phyloP scores from a whole-genome alignment of 2,797 vertebrate species.

The Babyrousa celebensis region DNA sequence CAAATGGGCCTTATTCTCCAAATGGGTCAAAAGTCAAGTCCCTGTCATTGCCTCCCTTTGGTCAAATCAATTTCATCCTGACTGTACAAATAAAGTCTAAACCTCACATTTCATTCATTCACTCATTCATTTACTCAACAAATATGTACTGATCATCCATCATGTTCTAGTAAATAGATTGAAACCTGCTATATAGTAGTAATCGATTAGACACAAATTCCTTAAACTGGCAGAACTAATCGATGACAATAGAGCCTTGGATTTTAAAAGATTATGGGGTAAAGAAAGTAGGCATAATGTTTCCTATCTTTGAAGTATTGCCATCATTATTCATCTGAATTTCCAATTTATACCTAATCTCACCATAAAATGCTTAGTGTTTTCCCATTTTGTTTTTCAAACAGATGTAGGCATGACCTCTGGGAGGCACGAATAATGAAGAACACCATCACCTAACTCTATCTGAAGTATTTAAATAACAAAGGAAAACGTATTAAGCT shows the following conservation, averaged over 20 bases:
- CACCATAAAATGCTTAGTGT: conserved; percentile 21
- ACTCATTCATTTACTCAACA: conserved; percentile 49
- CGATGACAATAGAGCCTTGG: conserved; percentile 19
- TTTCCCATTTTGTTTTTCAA: conserved; percentile 62
- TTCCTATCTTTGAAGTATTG: conserved; percentile 54
- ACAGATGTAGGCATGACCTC: not conserved
- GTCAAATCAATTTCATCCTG: conserved; percentile 32
- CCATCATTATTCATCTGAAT: conserved; percentile 41
- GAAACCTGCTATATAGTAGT: not conserved
- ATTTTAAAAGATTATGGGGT: conserved; percentile 15
- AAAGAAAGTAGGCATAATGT: not conserved
- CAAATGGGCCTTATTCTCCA: not conserved
- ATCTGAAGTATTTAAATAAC: conserved; percentile 57
- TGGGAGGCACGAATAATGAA: conserved; percentile 56
- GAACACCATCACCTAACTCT: not conserved
- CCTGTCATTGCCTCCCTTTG: not conserved
- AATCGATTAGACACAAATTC: not conserved
- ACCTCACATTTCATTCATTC: conserved; percentile 2
- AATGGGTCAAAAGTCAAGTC: not conserved
- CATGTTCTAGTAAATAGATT: not conserved
- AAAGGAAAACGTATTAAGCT: not conserved
- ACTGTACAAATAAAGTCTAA: not conserved
- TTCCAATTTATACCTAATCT: conserved; percentile 63
- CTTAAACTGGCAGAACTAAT: not conserved
- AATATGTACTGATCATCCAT: not conserved